Conservation (phyloP, 2,113 vertebrate genomes). For the Cochlearius cochlearius region DNA sequence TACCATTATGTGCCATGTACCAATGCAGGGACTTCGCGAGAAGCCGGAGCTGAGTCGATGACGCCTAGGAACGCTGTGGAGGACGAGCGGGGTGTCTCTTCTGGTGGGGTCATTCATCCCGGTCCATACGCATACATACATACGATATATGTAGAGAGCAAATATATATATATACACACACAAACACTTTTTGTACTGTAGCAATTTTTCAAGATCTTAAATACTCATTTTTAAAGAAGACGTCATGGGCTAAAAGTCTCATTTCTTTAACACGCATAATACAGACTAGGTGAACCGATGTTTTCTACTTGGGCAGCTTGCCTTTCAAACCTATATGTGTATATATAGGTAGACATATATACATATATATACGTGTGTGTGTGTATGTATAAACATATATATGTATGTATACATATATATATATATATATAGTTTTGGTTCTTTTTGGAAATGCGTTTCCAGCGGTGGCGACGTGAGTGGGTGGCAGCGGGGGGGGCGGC, state of each 20-base stretch:
- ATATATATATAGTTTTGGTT: constrained; percentile 1
- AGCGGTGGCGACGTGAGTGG: not conserved
- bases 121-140: constrained; percentile 65
- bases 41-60: constrained; percentile 26
- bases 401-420: constrained; percentile 41
- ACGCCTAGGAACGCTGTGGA: not conserved
- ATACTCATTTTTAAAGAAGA: constrained; percentile 76
- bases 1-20: constrained; percentile 98
- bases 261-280: constrained; percentile 69
- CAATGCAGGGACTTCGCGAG: constrained; percentile 71
- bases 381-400: constrained; percentile 51
- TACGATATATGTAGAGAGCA: constrained; percentile 56
- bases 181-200: constrained; percentile 77
- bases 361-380: constrained; percentile 46
- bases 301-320: constrained; percentile 74
- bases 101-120: constrained; percentile 70
- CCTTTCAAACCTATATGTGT: constrained; percentile 36
- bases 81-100: constrained; percentile 63
- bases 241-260: constrained; percentile 63
- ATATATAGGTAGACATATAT: constrained; percentile 14
- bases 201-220: constrained; percentile 80
- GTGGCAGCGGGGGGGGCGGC: not conserved
- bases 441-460: constrained; percentile 31
- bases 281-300: constrained; percentile 45
- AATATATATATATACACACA: constrained; percentile 69